These are phyloP conservation scores for Microvelia longipes DNA, from an alignment of 1,140 invertebrate genomes.

Conservation along the genomic window DNA sequence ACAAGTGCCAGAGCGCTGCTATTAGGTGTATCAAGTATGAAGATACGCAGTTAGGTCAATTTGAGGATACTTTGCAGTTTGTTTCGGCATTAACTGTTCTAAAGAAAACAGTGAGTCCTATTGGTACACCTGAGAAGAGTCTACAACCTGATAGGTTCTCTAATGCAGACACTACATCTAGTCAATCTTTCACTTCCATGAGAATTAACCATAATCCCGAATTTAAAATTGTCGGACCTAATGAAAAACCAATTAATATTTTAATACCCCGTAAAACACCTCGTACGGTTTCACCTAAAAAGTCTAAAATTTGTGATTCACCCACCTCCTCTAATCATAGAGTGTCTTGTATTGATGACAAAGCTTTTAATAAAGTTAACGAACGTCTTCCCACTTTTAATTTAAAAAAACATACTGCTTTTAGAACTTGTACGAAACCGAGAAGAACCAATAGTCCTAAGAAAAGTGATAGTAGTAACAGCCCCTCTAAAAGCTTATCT, in stretches of 20 bases:
- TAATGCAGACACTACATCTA: too few species aligned
- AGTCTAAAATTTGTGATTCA: neutral
- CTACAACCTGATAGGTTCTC: too few species aligned
- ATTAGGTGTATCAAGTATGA: conserved; percentile 2
- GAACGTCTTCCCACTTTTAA: neutral
- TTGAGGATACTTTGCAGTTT: conserved; percentile 13
- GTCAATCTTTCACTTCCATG: too few species aligned
- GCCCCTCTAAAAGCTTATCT: too few species aligned
- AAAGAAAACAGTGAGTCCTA: conserved; percentile 8
- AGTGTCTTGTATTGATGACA: neutral
- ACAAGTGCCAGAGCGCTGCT: neutral
- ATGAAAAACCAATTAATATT: neutral
- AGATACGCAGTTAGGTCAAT: conserved; percentile 14
- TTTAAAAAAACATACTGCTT: too few species aligned
- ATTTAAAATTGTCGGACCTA: neutral
- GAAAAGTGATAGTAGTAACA: too few species aligned
- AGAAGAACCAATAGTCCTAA: too few species aligned
- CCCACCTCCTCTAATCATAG: neutral
- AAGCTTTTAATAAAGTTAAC: neutral
- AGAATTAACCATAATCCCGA: neutral
- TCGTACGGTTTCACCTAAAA: neutral
- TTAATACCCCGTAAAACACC: neutral
- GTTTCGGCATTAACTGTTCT: conserved; percentile 9
- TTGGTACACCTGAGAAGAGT: conserved; percentile 7
- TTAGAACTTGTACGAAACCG: too few species aligned